Evolutionary conservation across 2,797 vertebrate genomes (phyloP).

Genomic region (Pipistrellus pygmaeus): DNA sequence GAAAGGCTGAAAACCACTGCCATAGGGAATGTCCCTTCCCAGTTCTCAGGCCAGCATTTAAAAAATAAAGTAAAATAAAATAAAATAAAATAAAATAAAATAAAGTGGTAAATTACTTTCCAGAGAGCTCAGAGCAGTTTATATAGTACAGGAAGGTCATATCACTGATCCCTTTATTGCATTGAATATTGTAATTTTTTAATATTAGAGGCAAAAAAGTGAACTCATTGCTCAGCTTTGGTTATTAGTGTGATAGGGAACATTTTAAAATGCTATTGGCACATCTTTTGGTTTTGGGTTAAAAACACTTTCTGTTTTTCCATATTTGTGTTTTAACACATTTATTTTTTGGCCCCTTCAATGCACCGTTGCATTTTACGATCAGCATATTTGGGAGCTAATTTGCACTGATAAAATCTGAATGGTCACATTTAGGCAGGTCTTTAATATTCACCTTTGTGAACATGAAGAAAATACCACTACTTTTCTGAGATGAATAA

Average conservation of each 20-base stretch:
- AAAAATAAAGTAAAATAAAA: too few relatives aligned
- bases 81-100: not conserved
- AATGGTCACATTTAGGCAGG: not conserved
- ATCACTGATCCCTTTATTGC: not conserved
- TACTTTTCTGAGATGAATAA: conserved; percentile 16
- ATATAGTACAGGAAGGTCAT: not conserved
- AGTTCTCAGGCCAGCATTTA: too few relatives aligned
- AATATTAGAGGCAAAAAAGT: conserved; percentile 15
- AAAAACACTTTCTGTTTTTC: conserved; percentile 33
- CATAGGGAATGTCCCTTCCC: too few relatives aligned
- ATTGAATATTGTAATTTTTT: conserved; percentile 16
- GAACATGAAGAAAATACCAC: not conserved
- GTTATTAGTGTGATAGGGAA: not conserved
- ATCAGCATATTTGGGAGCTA: not conserved
- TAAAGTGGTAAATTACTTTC: conserved; percentile 49
- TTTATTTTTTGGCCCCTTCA: conserved; percentile 20
- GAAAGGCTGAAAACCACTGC: too few relatives aligned
- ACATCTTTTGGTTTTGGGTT: conserved; percentile 27
- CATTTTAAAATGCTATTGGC: conserved; percentile 39
- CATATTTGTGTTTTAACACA: conserved; percentile 51
- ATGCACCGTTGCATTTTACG: not conserved
- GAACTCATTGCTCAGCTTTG: conserved; percentile 11
- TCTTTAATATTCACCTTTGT: conserved; percentile 41
- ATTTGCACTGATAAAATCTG: not conserved
- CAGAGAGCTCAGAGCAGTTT: conserved; percentile 12